Conservation (phyloP, 2,113 vertebrate species). For the Pterocles gutturalis region DNA sequence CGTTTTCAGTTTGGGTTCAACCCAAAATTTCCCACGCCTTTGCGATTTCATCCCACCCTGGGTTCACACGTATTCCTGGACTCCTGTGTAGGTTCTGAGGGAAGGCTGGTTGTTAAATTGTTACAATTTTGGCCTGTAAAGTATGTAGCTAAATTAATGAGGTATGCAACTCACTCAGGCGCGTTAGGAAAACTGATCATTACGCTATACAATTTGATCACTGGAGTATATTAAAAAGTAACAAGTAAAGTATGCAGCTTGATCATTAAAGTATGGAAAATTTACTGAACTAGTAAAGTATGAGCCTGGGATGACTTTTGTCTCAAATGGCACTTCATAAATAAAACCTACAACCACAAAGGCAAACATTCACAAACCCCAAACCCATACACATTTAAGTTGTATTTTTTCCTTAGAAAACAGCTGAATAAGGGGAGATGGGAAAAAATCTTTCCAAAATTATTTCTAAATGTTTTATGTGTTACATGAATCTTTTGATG, state of each 20-base stretch:
- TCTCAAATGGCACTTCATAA: conserved; percentile 67
- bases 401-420: not conserved
- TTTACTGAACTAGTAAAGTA: conserved; percentile 60
- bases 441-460: not conserved
- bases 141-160: conserved; percentile 47
- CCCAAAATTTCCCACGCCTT: conserved; percentile 12
- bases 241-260: conserved; percentile 63
- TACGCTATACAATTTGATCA: conserved; percentile 45
- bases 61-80: not conserved
- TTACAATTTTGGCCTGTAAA: not conserved
- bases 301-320: conserved; percentile 57
- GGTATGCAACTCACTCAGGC: conserved; percentile 54
- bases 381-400: not conserved
- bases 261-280: conserved; percentile 68
- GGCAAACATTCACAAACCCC: conserved; percentile 38
- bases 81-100: conserved; percentile 17
- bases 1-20: conserved; percentile 2
- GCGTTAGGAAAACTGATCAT: conserved; percentile 48
- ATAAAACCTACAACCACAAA: conserved; percentile 52
- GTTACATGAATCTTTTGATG: not conserved
- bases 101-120: conserved; percentile 19
- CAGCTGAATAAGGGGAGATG: not conserved
- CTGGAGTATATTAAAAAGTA: conserved; percentile 70
- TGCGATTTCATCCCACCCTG: not conserved
- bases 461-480: not conserved